Percentiles rank a stretch among this genome's conserved stretches.
These are phyloP conservation scores for Allophyes oxyacanthae DNA, from an alignment of 2,888 invertebrate species.

Conservation along the genomic window DNA sequence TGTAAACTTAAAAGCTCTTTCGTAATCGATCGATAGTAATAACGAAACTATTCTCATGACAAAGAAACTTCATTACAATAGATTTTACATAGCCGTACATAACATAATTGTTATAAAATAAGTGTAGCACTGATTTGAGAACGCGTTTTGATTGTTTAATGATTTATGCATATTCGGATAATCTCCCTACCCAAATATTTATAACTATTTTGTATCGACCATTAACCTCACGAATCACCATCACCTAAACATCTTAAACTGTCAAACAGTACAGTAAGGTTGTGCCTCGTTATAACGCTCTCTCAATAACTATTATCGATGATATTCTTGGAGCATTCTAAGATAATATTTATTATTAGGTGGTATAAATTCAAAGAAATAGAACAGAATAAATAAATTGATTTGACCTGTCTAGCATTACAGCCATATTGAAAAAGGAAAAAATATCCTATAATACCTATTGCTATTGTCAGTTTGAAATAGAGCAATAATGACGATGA, in stretches of 20 bases:
- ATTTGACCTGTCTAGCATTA: no score
- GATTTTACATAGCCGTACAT: conserved; percentile 44
- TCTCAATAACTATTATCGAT: conserved; percentile 9
- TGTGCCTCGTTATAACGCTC: conserved; percentile 3
- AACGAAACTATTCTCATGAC: conserved; percentile 82
- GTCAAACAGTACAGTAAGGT: conserved; percentile 59
- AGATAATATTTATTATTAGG: no score
- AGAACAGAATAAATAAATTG: no score
- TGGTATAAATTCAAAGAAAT: no score
- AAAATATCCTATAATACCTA: no score
- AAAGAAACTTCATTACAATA: conserved; percentile 78
- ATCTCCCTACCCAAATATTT: conserved; percentile 74
- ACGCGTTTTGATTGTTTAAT: conserved; percentile 53
- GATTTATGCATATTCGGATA: conserved; percentile 67
- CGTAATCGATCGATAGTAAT: conserved; percentile 87
- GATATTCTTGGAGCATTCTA: no score
- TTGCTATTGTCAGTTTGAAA: no score
- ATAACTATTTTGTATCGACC: conserved; percentile 80
- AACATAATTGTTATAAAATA: conserved; percentile 45
- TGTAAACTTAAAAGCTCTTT: conserved; percentile 77
- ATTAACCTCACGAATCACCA: conserved; percentile 77
- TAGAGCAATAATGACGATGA: no score
- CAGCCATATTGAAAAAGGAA: no score
- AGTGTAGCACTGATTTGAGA: conserved; percentile 62
- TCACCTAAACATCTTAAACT: conserved; percentile 73